Conservation (phyloP, 2,113 vertebrate genomes). For the Bagarius yarrelli region DNA sequence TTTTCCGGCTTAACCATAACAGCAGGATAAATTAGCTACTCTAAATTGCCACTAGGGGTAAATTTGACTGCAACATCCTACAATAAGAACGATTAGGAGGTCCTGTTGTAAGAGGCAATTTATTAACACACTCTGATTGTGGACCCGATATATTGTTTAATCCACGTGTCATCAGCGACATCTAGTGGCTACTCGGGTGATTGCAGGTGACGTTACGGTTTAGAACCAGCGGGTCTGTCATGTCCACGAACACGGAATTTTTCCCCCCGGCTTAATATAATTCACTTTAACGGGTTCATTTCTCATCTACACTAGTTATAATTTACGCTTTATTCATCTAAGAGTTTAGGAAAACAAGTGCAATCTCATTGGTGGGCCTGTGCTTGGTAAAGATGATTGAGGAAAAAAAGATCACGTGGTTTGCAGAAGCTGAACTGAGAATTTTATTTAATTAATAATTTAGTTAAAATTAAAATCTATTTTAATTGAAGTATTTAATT, state of each 20-base stretch:
- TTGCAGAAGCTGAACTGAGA: background rate
- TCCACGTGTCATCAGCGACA: slow-evolving; percentile 37
- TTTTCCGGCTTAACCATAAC: background rate
- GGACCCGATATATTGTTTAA: background rate
- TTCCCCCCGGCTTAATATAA: slow-evolving; percentile 54
- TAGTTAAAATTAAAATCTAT: background rate
- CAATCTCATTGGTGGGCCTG: background rate
- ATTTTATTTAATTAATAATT: background rate
- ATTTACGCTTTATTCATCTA: rapidly evolving
- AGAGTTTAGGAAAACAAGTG: background rate
- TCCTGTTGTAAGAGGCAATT: background rate
- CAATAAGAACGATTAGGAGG: background rate
- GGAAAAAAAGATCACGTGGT: background rate
- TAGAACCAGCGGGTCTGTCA: slow-evolving; percentile 23
- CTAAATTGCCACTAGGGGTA: background rate
- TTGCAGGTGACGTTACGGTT: slow-evolving; percentile 30
- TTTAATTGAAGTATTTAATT: too few relatives aligned
- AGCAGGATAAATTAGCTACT: background rate
- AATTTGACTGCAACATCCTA: too few relatives aligned
- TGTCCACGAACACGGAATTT: slow-evolving; percentile 46
- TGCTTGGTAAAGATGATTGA: background rate
- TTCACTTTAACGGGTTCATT: background rate
- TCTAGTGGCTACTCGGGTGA: slow-evolving; percentile 43
- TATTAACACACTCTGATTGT: background rate
- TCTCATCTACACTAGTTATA: too few relatives aligned